These are phyloP conservation scores for Lamproptera curius DNA, from an alignment of 2,888 invertebrate species.

Conservation along the genomic window DNA sequence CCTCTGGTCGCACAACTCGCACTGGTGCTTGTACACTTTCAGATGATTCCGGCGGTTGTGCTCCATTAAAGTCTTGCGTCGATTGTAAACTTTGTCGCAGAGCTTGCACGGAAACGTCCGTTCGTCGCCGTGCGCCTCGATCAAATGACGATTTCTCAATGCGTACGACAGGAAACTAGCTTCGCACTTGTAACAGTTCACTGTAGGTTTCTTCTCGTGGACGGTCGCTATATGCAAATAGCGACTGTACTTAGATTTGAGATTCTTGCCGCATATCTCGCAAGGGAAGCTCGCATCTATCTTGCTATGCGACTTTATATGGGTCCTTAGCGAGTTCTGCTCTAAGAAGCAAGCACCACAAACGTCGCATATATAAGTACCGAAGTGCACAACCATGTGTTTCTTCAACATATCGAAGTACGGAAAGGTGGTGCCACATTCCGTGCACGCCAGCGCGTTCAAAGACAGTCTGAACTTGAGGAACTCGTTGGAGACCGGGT, in stretches of 20 bases:
- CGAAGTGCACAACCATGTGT: slow-evolving; percentile 64
- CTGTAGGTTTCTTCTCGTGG: slow-evolving; percentile 62
- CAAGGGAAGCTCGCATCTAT: slow-evolving; percentile 70
- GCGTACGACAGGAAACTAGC: slow-evolving; percentile 58
- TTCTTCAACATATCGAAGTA: slow-evolving; percentile 60
- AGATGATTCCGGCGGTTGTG: slow-evolving; percentile 58
- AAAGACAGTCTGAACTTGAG: slow-evolving; percentile 53
- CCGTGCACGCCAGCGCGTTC: slow-evolving; percentile 53
- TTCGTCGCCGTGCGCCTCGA: slow-evolving; percentile 60
- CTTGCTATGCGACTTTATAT: slow-evolving; percentile 60
- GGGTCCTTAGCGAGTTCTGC: slow-evolving; percentile 60
- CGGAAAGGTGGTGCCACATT: slow-evolving; percentile 52
- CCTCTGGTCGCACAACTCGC: slow-evolving; percentile 60
- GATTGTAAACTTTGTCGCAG: slow-evolving; percentile 62
- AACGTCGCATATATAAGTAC: slow-evolving; percentile 58
- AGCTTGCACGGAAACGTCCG: slow-evolving; percentile 57
- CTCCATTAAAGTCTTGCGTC: slow-evolving; percentile 59
- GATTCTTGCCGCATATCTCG: slow-evolving; percentile 63
- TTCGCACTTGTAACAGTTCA: slow-evolving; percentile 64
- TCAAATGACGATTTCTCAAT: slow-evolving; percentile 54
- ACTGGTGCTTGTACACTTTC: slow-evolving; percentile 59
- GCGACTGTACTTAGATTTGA: slow-evolving; percentile 60
- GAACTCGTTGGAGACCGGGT: slow-evolving; percentile 54
- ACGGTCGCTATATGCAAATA: slow-evolving; percentile 58
- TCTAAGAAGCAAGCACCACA: slow-evolving; percentile 70